A percentile compares a stretch with the other conserved stretches of the same genome.
Evolutionary conservation across 2,888 invertebrate species (phyloP).

Genomic region (Timema cristinae): DNA sequence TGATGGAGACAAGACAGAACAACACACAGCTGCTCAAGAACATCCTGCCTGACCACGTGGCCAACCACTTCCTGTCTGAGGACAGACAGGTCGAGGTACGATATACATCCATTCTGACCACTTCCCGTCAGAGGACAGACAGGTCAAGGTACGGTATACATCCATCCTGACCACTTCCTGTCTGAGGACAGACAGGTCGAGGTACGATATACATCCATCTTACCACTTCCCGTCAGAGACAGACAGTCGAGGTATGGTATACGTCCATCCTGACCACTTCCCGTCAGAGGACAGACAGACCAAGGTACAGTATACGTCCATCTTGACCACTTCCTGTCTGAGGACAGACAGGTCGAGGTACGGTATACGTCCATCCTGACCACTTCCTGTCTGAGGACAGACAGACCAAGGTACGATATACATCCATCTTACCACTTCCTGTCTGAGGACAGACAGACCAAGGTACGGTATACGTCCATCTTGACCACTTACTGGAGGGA

Average conservation of each 20-base stretch:
- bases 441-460: slow-evolving; percentile 73
- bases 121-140: neutral
- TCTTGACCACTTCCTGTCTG: no score
- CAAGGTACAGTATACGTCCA: no score
- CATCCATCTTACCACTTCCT: slow-evolving; percentile 76
- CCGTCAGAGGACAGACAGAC: no score
- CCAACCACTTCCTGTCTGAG: slow-evolving; percentile 84
- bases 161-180: no score
- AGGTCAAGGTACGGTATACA: no score
- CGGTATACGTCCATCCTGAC: slow-evolving; percentile 37
- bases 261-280: no score
- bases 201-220: no score
- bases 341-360: no score
- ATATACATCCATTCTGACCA: neutral
- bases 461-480: slow-evolving; percentile 50
- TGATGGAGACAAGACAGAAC: slow-evolving; percentile 88
- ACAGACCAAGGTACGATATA: slow-evolving; percentile 64
- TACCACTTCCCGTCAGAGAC: no score
- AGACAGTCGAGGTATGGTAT: no score
- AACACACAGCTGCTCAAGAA: slow-evolving; percentile 86
- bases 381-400: slow-evolving; percentile 86
- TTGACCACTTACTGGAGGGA: neutral
- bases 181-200: no score
- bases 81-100: slow-evolving; percentile 74
- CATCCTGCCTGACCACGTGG: slow-evolving; percentile 94